phyloP scores from a whole-genome alignment of 1,140 invertebrate genomes.

The Lepidurus arcticus region DNA sequence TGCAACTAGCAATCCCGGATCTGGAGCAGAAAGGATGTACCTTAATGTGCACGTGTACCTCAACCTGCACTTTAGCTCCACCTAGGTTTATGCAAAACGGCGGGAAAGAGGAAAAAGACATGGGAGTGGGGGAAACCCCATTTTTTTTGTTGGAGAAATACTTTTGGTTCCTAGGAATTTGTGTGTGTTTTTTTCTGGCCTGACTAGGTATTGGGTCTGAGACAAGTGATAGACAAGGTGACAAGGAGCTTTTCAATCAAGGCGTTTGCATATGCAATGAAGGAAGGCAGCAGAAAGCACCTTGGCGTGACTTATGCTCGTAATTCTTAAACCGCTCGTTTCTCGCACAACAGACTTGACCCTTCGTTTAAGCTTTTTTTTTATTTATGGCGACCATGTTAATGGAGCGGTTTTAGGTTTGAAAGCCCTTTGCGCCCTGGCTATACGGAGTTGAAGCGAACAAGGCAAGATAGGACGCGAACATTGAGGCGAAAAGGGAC shows the following conservation, averaged over 20 bases:
- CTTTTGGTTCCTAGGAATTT: neutral
- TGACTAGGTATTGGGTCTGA: neutral
- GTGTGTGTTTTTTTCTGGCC: neutral
- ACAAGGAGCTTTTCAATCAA: constrained; percentile 18
- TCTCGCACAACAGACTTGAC: constrained; percentile 21
- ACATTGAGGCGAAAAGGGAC: neutral
- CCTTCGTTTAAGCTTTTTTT: constrained; percentile 22
- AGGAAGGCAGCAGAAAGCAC: neutral
- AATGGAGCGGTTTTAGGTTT: constrained; percentile 17
- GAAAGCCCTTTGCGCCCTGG: neutral
- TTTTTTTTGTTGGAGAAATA: neutral
- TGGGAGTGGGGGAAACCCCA: neutral
- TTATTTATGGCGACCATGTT: constrained; percentile 18
- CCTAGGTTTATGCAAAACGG: too few species aligned
- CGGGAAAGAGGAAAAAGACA: too few species aligned
- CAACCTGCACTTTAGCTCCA: too few species aligned
- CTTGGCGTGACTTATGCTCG: constrained; percentile 20
- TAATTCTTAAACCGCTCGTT: neutral
- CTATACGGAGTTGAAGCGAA: neutral
- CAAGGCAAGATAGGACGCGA: neutral
- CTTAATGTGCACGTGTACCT: too few species aligned
- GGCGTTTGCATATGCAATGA: constrained; percentile 21
- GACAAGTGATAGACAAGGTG: constrained; percentile 21
- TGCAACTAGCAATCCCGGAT: neutral
- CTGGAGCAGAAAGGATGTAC: too few species aligned